Percentiles rank a stretch among this genome's conserved stretches.
Evolutionary conservation across 2,113 vertebrate genomes (phyloP).

Genomic region (Microtus richardsoni): DNA sequence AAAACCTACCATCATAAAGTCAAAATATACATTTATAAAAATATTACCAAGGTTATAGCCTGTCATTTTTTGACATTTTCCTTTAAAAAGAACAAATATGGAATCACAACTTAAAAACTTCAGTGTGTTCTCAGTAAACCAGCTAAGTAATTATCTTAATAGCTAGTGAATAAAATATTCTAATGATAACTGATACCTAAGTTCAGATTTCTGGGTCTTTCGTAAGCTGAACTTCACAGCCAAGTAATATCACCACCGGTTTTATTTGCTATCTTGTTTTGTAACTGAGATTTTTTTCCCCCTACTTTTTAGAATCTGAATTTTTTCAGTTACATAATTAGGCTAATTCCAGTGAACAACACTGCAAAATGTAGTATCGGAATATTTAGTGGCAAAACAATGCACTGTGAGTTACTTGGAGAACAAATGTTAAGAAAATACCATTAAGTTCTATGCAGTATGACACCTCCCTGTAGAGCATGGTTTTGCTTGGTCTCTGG

Average conservation of each 20-base stretch:
- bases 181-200: conserved; percentile 11
- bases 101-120: conserved; percentile 44
- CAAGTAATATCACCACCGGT: background rate
- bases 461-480: conserved; percentile 48
- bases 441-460: background rate
- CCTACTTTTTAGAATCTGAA: background rate
- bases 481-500: conserved; percentile 53
- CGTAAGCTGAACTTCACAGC: conserved; percentile 15
- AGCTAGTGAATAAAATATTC: conserved; percentile 29
- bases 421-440: background rate
- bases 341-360: background rate
- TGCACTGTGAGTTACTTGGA: conserved; percentile 19
- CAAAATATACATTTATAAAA: background rate
- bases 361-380: background rate
- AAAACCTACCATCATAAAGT: background rate
- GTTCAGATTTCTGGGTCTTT: background rate
- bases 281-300: background rate
- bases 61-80: conserved; percentile 22
- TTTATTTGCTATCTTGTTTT: background rate
- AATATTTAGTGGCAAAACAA: background rate
- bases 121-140: conserved; percentile 15
- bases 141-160: background rate
- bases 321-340: conserved; percentile 44
- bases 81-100: background rate
- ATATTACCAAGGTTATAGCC: background rate